Percentiles rank a stretch among this genome's conserved stretches.
These are phyloP conservation scores for Daboia siamensis DNA, from an alignment of 2,113 vertebrate genomes.

Conservation along the genomic window DNA sequence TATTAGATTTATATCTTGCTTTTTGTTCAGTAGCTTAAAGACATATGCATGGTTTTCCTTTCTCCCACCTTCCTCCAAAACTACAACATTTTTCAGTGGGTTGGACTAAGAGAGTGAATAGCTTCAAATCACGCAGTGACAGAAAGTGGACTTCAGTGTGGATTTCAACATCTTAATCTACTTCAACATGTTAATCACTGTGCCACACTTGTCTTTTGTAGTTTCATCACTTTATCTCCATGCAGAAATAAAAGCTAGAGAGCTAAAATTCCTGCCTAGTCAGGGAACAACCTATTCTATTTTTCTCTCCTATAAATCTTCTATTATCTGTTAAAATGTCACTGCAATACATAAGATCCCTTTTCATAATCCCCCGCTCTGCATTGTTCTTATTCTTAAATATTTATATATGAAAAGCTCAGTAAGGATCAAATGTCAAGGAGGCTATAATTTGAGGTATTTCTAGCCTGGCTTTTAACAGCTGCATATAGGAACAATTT, in stretches of 20 bases:
- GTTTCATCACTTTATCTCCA: too few relatives aligned
- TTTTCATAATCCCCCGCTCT: neutral
- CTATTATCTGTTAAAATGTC: neutral
- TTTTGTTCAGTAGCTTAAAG: neutral
- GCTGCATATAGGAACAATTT: neutral
- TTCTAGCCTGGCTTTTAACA: neutral
- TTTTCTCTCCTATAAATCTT: neutral
- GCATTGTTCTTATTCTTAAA: neutral
- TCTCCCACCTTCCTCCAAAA: neutral
- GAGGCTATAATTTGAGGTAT: neutral
- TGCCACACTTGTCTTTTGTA: neutral
- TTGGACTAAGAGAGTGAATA: neutral
- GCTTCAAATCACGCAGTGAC: neutral
- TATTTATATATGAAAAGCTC: neutral
- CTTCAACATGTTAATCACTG: neutral
- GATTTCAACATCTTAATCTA: neutral
- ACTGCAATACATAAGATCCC: neutral
- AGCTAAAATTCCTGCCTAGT: neutral
- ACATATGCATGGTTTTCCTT: neutral
- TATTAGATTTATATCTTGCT: neutral
- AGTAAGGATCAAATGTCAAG: neutral
- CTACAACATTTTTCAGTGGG: neutral
- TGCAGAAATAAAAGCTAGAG: neutral
- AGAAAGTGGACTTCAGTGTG: neutral
- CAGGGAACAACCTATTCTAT: neutral